Evolutionary conservation across 2,113 vertebrate genomes (phyloP).

Genomic region (Rhodinocichla rosea): DNA sequence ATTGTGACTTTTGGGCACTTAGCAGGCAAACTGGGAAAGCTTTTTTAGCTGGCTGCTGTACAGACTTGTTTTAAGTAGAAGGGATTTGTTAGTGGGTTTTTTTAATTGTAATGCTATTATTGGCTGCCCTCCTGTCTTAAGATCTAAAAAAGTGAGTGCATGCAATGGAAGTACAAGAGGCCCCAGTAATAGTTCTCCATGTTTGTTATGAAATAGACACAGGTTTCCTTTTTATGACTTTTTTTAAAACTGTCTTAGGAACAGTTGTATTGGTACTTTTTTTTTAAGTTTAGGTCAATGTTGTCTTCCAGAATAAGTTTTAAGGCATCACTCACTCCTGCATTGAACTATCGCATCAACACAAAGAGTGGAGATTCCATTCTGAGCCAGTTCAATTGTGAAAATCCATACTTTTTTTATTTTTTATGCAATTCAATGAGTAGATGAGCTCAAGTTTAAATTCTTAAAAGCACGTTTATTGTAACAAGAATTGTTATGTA

Average conservation of each 20-base stretch:
- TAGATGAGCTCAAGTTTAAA: slow-evolving; percentile 82
- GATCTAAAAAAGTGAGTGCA: slow-evolving; percentile 58
- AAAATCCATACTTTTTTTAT: slow-evolving; percentile 77
- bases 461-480: slow-evolving; percentile 86
- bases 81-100: slow-evolving; percentile 52
- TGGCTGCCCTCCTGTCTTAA: slow-evolving; percentile 48
- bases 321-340: slow-evolving; percentile 72
- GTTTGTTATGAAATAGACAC: slow-evolving; percentile 69
- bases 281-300: slow-evolving; percentile 75
- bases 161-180: slow-evolving; percentile 52
- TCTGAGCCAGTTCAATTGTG: slow-evolving; percentile 80
- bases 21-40: slow-evolving; percentile 64
- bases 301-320: slow-evolving; percentile 82
- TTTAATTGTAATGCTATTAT: slow-evolving; percentile 59
- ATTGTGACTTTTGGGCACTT: slow-evolving; percentile 65
- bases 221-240: slow-evolving; percentile 64
- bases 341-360: slow-evolving; percentile 69
- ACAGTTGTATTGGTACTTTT: slow-evolving; percentile 77
- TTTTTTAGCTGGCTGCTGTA: slow-evolving; percentile 65
- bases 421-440: slow-evolving; percentile 83
- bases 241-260: slow-evolving; percentile 67
- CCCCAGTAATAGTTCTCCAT: slow-evolving; percentile 65
- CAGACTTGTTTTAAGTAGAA: slow-evolving; percentile 62
- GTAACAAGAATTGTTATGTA: slow-evolving; percentile 86
- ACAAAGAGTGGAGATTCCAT: slow-evolving; percentile 73